Base-by-base conservation (phyloP, 1,140 invertebrate species). In the Drosophila orena region DNA sequence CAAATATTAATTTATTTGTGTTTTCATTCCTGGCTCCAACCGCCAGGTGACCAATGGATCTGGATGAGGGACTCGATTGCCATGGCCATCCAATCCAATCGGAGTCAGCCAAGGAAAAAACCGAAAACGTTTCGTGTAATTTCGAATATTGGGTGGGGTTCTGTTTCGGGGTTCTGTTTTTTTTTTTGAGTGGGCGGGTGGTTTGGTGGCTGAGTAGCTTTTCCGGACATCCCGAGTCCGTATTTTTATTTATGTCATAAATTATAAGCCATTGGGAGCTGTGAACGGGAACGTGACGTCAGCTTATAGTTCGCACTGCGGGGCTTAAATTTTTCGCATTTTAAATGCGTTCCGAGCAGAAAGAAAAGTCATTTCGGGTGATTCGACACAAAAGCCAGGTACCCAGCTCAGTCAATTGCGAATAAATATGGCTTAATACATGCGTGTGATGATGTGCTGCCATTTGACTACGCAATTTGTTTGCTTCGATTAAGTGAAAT, bases 1-100 rank as follows among this genome's bases (percentile, higher is more conserved):
- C 83, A 88, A 88, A 88, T 88, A 88, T 88, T 88, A 88, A 88
- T 88, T 88, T 89, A 88, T 88, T 88, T 88, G 83, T 88, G 83
- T 88, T 88, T 88, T 88, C 84, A 79, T 88, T 88, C 79, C 83
- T 79, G 71, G 37, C 72, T 64, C 65, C 60, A 62, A 76, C 72
- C 85, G 66, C 58, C 76, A 83, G 83, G 83, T 88, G 84, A 88
- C 68, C 68, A 70, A 49, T 81, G 68, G 80, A 69, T 60, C 24
- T 11, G 50, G 50, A 61, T 22, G 62, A 74, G 38, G 34, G 53
- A 37, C 15, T 40, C 47, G 17, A 64, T 38, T 77, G 61, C 54
- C 64, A 11, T 76, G 78, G 72, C 66, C 79, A 81, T 84, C 76
- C 70, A 75, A 79, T 81, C 75, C 69, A 79, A 84, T 61, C 42